These are phyloP conservation scores for Urocitellus parryii DNA, from an alignment of 2,113 vertebrate genomes.

Conservation along the genomic window DNA sequence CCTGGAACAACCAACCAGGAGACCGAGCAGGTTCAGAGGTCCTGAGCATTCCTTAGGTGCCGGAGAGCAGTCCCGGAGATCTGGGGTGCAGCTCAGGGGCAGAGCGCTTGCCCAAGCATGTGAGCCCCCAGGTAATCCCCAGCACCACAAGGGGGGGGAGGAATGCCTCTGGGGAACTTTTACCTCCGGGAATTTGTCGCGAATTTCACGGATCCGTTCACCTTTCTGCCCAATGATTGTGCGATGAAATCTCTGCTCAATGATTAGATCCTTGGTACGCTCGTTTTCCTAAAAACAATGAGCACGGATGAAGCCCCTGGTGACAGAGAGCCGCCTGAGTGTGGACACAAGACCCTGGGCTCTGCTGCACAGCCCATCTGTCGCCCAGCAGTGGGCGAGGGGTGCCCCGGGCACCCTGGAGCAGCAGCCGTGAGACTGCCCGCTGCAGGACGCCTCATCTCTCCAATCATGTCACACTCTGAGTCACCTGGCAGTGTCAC, in stretches of 20 bases:
- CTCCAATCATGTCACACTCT: too few relatives aligned
- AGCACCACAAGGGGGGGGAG: background rate
- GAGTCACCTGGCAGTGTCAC: too few relatives aligned
- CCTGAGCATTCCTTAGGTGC: accelerated
- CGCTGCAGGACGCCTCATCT: too few relatives aligned
- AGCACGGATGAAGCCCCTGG: too few relatives aligned
- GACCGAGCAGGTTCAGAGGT: background rate
- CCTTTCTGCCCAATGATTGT: slow-evolving; percentile 99
- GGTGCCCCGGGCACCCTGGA: background rate
- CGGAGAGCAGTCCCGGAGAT: too few relatives aligned
- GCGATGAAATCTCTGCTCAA: slow-evolving; percentile 98
- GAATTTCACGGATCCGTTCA: slow-evolving; percentile 97
- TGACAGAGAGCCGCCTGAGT: too few relatives aligned
- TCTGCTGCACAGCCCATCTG: background rate
- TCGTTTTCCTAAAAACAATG: slow-evolving; percentile 93
- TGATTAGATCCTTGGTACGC: slow-evolving; percentile 99
- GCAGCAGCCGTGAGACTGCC: too few relatives aligned
- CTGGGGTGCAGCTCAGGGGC: background rate
- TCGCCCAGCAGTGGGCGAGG: background rate
- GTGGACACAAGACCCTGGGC: background rate
- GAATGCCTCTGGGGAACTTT: background rate
- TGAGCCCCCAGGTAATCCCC: too few relatives aligned
- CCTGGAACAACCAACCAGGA: slow-evolving; percentile 85
- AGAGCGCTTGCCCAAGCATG: background rate
- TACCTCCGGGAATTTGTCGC: slow-evolving; percentile 98